These are phyloP conservation scores for Macrotus californicus DNA, from an alignment of 2,113 vertebrate genomes.

Conservation along the genomic window DNA sequence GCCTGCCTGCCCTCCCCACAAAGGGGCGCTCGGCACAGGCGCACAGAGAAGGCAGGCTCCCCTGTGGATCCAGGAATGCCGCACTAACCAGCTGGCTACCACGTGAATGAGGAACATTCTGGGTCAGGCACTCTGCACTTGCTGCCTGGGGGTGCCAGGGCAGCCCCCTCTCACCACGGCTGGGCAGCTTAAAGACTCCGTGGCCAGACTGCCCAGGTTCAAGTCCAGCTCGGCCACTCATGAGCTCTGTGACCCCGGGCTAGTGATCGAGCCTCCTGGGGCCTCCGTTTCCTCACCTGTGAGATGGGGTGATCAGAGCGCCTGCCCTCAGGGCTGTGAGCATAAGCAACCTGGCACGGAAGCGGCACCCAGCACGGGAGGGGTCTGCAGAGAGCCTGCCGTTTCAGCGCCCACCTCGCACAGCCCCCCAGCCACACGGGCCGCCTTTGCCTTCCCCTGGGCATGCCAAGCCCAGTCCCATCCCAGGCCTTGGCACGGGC, in stretches of 20 bases:
- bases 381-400: fast-evolving
- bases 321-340: background rate
- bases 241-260: fast-evolving
- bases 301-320: background rate
- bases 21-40: background rate
- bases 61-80: fast-evolving
- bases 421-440: too few relatives aligned
- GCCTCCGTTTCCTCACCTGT: background rate
- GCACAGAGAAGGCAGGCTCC: too few relatives aligned
- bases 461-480: fast-evolving
- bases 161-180: background rate
- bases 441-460: background rate
- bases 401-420: fast-evolving
- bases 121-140: fast-evolving
- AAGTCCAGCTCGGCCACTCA: background rate
- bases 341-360: fast-evolving
- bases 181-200: background rate
- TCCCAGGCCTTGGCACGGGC: fast-evolving
- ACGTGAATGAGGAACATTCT: background rate
- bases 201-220: background rate
- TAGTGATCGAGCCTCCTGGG: background rate
- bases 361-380: too few relatives aligned
- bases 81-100: background rate
- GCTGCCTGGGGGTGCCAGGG: background rate
- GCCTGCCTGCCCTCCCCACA: background rate